Conservation (phyloP, 2,113 vertebrate species). For the Benitochromis conjunctus region DNA sequence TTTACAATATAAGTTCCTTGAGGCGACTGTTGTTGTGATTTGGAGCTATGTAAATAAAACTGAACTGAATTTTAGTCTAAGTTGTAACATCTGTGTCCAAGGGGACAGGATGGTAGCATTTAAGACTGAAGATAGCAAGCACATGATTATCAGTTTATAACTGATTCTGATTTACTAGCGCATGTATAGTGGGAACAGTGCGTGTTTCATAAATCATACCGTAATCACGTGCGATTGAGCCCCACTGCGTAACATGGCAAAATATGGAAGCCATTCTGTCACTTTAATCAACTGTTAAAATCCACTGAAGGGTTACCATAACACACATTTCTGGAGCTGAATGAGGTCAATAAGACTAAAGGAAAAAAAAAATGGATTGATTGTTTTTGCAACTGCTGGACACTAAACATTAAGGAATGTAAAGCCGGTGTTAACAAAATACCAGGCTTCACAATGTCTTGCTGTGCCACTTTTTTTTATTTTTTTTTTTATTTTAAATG, state of each 20-base stretch:
- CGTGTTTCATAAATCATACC: neutral
- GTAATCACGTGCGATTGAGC: no score
- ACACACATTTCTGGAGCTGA: neutral
- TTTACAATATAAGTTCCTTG: rapidly evolving
- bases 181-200: neutral
- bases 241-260: no score
- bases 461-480: neutral
- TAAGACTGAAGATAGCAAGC: neutral
- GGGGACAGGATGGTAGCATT: neutral
- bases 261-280: neutral
- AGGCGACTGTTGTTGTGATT: neutral
- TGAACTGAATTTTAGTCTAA: neutral
- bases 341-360: neutral
- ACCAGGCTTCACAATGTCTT: neutral
- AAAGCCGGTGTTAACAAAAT: neutral
- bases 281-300: neutral
- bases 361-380: neutral
- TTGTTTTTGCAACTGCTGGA: neutral
- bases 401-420: neutral
- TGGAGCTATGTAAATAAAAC: neutral
- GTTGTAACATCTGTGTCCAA: neutral
- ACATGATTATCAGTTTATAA: neutral
- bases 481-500: neutral
- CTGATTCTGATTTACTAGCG: neutral
- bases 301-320: neutral